Evolutionary conservation across 2,113 vertebrate species (phyloP).

Genomic region (Delphinapterus leucas): DNA sequence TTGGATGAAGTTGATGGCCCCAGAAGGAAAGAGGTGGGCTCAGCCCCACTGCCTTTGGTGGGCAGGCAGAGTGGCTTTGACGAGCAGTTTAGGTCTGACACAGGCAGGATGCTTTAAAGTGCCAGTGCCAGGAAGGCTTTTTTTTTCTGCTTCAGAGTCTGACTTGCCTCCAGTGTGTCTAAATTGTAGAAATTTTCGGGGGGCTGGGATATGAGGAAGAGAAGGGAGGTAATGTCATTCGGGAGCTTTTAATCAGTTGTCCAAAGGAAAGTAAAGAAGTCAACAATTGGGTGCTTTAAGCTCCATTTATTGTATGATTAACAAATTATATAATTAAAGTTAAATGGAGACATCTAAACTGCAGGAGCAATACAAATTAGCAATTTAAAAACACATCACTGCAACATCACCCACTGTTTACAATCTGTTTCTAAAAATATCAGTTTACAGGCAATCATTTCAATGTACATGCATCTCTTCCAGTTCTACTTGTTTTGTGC

Average conservation of each 20-base stretch:
- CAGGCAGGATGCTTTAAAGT: neutral
- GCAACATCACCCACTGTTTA: neutral
- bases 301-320: slow-evolving; percentile 45
- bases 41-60: neutral
- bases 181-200: slow-evolving; percentile 22
- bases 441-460: slow-evolving; percentile 17
- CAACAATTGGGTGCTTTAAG: slow-evolving; percentile 36
- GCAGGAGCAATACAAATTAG: slow-evolving; percentile 43
- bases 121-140: neutral
- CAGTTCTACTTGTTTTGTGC: neutral
- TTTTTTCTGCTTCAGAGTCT: neutral
- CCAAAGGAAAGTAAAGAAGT: slow-evolving; percentile 42
- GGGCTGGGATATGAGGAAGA: neutral
- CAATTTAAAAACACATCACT: slow-evolving; percentile 19
- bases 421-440: slow-evolving; percentile 48
- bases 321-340: slow-evolving; percentile 47
- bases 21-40: neutral
- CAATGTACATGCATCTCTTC: neutral
- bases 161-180: neutral
- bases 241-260: slow-evolving; percentile 42
- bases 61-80: neutral
- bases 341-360: slow-evolving; percentile 40
- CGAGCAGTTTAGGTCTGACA: neutral
- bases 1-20: neutral
- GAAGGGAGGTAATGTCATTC: neutral